Base-by-base conservation (phyloP, 2,888 invertebrate species). In the Cerceris ruficornis region DNA sequence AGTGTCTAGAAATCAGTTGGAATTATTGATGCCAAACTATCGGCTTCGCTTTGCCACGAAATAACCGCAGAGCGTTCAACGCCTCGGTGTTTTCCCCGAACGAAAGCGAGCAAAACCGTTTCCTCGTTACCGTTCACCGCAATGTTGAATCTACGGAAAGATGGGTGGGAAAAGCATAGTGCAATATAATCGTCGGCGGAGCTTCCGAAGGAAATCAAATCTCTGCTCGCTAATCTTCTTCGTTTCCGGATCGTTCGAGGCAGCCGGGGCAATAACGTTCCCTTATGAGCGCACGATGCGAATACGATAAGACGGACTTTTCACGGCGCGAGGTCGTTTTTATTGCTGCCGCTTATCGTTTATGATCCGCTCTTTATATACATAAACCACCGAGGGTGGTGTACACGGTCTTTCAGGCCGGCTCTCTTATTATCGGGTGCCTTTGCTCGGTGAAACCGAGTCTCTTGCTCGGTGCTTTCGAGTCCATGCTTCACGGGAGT, bases 271-370 rank as follows among this genome's bases (percentile, higher is more conserved):
- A 14, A 60, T 60, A 72, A 57, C 67, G 43, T 54, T 58, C 55
- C 58, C 15, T 50, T 39, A 5, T 11, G 17, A 52, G 28, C 49
- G 72, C 28, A 28, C 77, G 66, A 66, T 66, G 55, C 57, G 13
- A 46, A 39, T 11, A 49, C 67, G 77, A 68, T 77, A 77, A 75
- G 69, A 59, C 54, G 65, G 50, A 68, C 52, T 78, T 75, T 70
- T 74, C 75, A 57, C 62, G 49, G 9, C 17, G 52, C 14, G 59
- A 59, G 46, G 42, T 67, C 60, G 64, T 67, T 80, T 76, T 80
- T 80, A 80, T 81, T 71, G 50, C 68, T 28, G 17, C n/a, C 49
- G 46, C 62, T 74, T 60, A 55, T 70, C 76, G 71, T 81, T 81
- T 81, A 76, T 57, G 76, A 76, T 50, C 49, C 64, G 46, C 28